phyloP scores from a whole-genome alignment of 2,797 vertebrate species.

The Gadopsis bispinosus region DNA sequence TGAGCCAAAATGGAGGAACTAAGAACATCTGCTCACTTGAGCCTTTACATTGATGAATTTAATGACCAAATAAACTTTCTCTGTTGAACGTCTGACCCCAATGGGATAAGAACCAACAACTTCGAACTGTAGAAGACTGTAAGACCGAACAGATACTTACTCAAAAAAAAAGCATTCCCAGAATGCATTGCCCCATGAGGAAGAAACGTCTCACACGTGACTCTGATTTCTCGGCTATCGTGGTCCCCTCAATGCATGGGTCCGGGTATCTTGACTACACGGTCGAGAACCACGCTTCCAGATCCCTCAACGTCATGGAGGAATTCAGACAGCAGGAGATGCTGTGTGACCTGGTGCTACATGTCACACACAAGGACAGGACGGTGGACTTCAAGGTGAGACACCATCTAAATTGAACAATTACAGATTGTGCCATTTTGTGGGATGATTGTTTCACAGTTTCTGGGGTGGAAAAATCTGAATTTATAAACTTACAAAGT shows the following conservation, averaged over 20 bases:
- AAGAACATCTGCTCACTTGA: constrained; percentile 34
- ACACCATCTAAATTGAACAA: neutral
- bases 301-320: constrained; percentile 83
- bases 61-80: constrained; percentile 35
- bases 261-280: constrained; percentile 88
- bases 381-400: constrained; percentile 85
- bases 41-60: constrained; percentile 13
- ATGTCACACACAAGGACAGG: constrained; percentile 83
- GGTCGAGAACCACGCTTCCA: constrained; percentile 84
- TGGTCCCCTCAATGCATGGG: constrained; percentile 86
- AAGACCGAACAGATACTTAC: constrained; percentile 24
- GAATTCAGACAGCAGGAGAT: constrained; percentile 84
- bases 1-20: constrained; percentile 52
- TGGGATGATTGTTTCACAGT: neutral
- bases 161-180: constrained; percentile 34
- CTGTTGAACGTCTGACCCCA: constrained; percentile 28
- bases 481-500: neutral
- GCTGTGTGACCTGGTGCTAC: constrained; percentile 87
- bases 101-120: constrained; percentile 51
- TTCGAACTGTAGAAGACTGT: constrained; percentile 24
- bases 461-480: neutral
- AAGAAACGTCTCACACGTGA: constrained; percentile 79
- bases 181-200: constrained; percentile 84
- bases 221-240: constrained; percentile 83
- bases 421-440: neutral